Evolutionary conservation across 2,888 invertebrate species (phyloP).

Genomic region (Philereme transversata): DNA sequence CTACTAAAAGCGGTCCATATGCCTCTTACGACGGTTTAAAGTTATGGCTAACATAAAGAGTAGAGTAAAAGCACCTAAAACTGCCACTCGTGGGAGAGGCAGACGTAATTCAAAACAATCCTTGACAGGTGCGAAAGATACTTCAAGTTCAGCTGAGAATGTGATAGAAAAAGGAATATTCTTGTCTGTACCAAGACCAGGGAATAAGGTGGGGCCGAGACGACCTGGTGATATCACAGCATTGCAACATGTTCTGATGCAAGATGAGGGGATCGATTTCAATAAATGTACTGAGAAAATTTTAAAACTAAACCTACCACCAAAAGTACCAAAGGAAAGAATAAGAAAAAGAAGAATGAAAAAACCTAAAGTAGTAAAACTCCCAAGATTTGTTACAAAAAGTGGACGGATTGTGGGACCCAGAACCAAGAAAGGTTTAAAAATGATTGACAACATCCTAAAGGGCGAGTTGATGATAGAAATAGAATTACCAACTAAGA

Average conservation of each 20-base stretch:
- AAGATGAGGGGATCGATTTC: slow-evolving; percentile 48
- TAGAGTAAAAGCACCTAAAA: slow-evolving; percentile 65
- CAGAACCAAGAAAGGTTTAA: slow-evolving; percentile 52
- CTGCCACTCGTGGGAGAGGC: slow-evolving; percentile 52
- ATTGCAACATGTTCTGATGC: slow-evolving; percentile 49
- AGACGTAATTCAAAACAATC: slow-evolving; percentile 59
- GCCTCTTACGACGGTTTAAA: slow-evolving; percentile 60
- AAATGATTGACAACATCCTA: slow-evolving; percentile 62
- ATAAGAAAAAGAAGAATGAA: slow-evolving; percentile 20
- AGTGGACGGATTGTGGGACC: slow-evolving; percentile 50
- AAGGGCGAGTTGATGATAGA: slow-evolving; percentile 67
- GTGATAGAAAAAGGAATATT: slow-evolving; percentile 27
- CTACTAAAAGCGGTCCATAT: slow-evolving; percentile 44
- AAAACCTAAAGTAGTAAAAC: slow-evolving; percentile 19
- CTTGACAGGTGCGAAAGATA: slow-evolving; percentile 55
- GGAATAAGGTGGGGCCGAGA: slow-evolving; percentile 44
- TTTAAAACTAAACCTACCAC: slow-evolving; percentile 23
- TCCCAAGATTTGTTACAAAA: slow-evolving; percentile 44
- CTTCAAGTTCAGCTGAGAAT: slow-evolving; percentile 39
- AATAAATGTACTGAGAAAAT: slow-evolving; percentile 33
- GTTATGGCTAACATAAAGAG: slow-evolving; percentile 75
- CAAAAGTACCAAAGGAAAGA: slow-evolving; percentile 22
- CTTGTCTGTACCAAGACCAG: neutral
- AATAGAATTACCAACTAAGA: slow-evolving; percentile 39
- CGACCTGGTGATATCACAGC: slow-evolving; percentile 43